Evolutionary conservation across 2,888 invertebrate genomes (phyloP).

Genomic region (Euplagia quadripunctaria): DNA sequence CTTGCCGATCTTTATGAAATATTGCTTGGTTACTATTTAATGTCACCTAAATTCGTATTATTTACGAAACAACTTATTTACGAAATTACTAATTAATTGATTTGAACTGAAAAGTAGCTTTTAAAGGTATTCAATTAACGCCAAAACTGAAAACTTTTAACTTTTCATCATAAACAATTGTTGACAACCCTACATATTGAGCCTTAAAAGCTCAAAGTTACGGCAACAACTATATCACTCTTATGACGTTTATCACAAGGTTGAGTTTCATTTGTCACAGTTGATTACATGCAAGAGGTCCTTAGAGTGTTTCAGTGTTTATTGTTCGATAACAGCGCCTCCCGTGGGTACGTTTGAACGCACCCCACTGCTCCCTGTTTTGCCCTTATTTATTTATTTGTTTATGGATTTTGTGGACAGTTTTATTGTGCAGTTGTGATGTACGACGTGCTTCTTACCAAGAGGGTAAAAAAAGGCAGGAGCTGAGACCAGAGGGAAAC

Average conservation of each 20-base stretch:
- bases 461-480: slow-evolving; percentile 9
- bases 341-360: slow-evolving; percentile 41
- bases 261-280: slow-evolving; percentile 12
- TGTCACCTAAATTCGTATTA: not conserved
- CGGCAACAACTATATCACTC: not conserved
- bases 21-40: not conserved
- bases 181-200: slow-evolving; percentile 10
- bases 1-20: not conserved
- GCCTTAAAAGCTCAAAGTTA: slow-evolving; percentile 4
- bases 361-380: slow-evolving; percentile 25
- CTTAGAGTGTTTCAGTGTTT: slow-evolving; percentile 43
- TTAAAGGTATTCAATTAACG: no score
- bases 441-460: slow-evolving; percentile 9
- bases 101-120: not conserved
- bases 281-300: slow-evolving; percentile 23
- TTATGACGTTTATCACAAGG: slow-evolving; percentile 6
- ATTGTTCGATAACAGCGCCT: slow-evolving; percentile 44
- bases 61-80: no score
- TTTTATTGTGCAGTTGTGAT: slow-evolving; percentile 27
- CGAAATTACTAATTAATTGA: no score
- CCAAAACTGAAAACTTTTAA: not conserved
- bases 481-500: not conserved
- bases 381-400: slow-evolving; percentile 42
- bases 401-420: slow-evolving; percentile 33
- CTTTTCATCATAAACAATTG: not conserved